Conservation (phyloP, 2,797 vertebrate species). For the Loriculus beryllinus region DNA sequence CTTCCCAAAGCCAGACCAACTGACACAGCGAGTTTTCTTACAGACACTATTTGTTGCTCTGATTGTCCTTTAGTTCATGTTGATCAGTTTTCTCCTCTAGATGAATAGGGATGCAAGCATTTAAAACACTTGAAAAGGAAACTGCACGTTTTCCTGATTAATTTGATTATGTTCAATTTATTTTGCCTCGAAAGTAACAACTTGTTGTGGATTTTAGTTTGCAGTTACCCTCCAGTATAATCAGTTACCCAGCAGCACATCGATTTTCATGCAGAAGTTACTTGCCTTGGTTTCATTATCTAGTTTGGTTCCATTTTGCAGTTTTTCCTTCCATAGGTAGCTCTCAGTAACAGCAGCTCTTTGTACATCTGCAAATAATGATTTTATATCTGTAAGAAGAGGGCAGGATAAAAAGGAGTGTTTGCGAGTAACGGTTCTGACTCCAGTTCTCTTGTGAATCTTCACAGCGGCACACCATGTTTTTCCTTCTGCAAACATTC, state of each 20-base stretch:
- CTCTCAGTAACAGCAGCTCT: background rate
- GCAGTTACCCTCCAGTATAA: background rate
- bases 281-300: background rate
- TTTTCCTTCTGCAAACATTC: background rate
- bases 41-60: background rate
- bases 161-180: background rate
- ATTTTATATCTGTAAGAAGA: background rate
- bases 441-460: background rate
- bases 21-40: background rate
- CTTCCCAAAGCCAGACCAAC: background rate
- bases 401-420: background rate
- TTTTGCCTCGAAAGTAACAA: background rate
- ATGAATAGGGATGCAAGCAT: background rate
- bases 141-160: fast-evolving
- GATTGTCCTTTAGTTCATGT: fast-evolving
- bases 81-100: background rate
- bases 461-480: fast-evolving
- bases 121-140: background rate
- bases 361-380: background rate
- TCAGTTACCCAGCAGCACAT: background rate
- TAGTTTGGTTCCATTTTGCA: background rate
- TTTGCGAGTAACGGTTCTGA: background rate
- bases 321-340: background rate
- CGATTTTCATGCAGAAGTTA: background rate
- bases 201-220: background rate